Evolutionary conservation across 2,113 vertebrate species (phyloP).

Genomic region (Parus major): DNA sequence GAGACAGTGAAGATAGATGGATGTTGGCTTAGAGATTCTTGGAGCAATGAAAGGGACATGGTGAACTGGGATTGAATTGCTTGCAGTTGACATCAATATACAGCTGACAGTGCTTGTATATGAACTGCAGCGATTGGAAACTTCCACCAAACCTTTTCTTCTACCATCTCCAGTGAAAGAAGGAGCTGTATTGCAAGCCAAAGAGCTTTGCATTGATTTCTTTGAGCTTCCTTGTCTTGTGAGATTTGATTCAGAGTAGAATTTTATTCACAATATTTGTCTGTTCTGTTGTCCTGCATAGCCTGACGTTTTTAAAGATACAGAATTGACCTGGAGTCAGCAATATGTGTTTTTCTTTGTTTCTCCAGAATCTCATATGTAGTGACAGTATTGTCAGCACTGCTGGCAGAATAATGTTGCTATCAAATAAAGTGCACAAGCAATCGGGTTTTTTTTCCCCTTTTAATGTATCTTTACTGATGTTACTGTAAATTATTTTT

Average conservation of each 20-base stretch:
- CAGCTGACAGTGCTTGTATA: not conserved
- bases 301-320: not conserved
- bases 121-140: not conserved
- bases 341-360: fast-evolving
- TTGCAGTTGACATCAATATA: not conserved
- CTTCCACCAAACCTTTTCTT: not conserved
- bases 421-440: not conserved
- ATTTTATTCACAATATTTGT: not conserved
- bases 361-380: not conserved
- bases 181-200: not conserved
- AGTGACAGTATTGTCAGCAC: slow-evolving; percentile 10
- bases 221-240: not conserved
- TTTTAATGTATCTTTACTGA: not conserved
- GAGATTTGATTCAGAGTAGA: not conserved
- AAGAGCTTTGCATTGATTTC: not conserved
- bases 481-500: not conserved
- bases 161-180: not conserved
- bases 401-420: not conserved
- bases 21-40: not conserved
- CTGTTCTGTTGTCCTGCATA: not conserved
- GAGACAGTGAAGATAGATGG: not conserved
- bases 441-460: not conserved
- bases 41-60: not conserved
- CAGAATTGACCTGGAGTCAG: not conserved
- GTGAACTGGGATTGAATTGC: not conserved